Evolutionary conservation across 92 coral and sea anemone genomes (phyloP).

Genomic region (Diadumene lineata): DNA sequence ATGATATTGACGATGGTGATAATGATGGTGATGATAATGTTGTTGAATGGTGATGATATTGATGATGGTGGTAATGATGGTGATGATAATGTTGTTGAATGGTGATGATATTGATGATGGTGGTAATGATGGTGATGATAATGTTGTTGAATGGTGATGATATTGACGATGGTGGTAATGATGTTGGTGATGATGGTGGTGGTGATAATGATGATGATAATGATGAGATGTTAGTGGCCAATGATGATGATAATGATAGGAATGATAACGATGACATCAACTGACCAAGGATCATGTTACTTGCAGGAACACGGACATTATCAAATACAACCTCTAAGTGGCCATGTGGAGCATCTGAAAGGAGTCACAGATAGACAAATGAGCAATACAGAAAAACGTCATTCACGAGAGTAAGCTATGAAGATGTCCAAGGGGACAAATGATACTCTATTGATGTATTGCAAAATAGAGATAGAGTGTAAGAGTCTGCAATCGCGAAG

Average conservation of each 20-base stretch:
- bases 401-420: too few relatives aligned
- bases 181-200: background rate
- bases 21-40: background rate
- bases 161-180: background rate
- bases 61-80: background rate
- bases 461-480: too few relatives aligned
- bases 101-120: background rate
- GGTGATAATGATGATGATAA: background rate
- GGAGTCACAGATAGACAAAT: too few relatives aligned
- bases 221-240: background rate
- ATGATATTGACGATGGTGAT: background rate
- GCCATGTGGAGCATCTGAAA: conserved; percentile 95
- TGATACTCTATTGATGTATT: too few relatives aligned
- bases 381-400: too few relatives aligned
- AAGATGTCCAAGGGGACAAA: too few relatives aligned
- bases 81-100: background rate
- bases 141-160: background rate
- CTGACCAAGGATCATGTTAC: conserved; percentile 88
- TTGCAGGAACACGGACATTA: conserved; percentile 82
- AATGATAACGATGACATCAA: background rate
- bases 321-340: conserved; percentile 82
- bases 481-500: too few relatives aligned
- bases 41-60: background rate
- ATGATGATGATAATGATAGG: background rate
- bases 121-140: background rate